Percentiles rank a stretch among this genome's conserved stretches.
Evolutionary conservation across 2,113 vertebrate species (phyloP).

Genomic region (Montifringilla adamsi): DNA sequence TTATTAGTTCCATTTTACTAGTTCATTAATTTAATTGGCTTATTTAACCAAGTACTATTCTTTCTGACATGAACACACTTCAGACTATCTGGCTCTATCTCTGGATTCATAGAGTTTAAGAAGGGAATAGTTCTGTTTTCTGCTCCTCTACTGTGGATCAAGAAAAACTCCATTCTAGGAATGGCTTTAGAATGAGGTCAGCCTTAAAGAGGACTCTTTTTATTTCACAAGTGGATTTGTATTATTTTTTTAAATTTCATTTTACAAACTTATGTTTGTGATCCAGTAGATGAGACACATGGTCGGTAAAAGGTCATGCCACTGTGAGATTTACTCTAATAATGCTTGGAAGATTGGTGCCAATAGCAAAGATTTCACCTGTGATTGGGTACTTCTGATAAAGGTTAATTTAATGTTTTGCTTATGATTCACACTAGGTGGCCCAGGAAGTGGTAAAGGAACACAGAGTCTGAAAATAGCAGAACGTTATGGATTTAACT

Average conservation of each 20-base stretch:
- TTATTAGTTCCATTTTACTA: background rate
- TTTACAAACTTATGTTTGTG: background rate
- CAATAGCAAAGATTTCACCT: background rate
- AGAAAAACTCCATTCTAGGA: background rate
- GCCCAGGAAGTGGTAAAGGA: conserved; percentile 96
- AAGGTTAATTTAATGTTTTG: background rate
- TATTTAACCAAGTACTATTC: background rate
- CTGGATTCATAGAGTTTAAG: background rate
- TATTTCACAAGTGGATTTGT: background rate
- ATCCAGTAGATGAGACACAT: background rate
- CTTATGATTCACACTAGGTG: conserved; percentile 76
- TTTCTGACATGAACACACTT: background rate
- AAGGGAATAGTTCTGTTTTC: background rate
- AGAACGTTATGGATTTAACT: conserved; percentile 93
- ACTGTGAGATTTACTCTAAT: background rate
- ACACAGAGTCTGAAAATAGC: conserved; percentile 98
- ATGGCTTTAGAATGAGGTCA: background rate
- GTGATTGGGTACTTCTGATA: background rate
- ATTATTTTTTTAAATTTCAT: background rate
- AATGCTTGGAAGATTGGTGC: background rate
- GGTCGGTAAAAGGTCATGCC: background rate
- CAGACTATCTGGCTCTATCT: background rate
- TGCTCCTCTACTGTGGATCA: background rate
- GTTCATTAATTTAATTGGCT: background rate
- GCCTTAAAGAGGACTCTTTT: background rate